A percentile compares a stretch with the other conserved stretches of the same genome.
phyloP scores from a whole-genome alignment of 2,797 vertebrate genomes.

The Melanotaenia boesemani region DNA sequence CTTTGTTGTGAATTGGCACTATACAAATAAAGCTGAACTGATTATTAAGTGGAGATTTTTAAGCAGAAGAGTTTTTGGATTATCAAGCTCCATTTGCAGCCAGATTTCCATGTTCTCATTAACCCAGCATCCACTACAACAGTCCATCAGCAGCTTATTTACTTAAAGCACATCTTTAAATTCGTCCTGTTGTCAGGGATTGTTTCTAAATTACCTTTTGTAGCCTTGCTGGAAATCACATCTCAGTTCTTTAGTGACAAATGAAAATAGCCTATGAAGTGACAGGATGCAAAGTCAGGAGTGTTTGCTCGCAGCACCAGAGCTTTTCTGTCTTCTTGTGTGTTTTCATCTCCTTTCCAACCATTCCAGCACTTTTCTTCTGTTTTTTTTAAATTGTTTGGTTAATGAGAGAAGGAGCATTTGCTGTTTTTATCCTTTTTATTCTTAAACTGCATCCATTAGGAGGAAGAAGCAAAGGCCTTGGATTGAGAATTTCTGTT shows the following conservation, averaged over 20 bases:
- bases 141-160: conserved; percentile 33
- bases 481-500: conserved; percentile 1
- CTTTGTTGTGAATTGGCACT: not conserved
- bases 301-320: not conserved
- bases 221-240: conserved; percentile 29
- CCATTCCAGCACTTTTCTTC: conserved; percentile 16
- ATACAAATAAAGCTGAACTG: conserved; percentile 11
- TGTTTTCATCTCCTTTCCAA: conserved; percentile 11
- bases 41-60: conserved; percentile 48
- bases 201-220: conserved; percentile 52
- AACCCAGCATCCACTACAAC: conserved; percentile 6
- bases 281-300: conserved; percentile 16
- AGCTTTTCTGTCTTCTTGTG: not conserved
- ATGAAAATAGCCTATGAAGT: conserved; percentile 38
- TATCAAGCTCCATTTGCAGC: conserved; percentile 46
- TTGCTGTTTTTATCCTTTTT: conserved; percentile 33
- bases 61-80: conserved; percentile 10
- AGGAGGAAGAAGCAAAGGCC: not conserved
- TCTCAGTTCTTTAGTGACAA: conserved; percentile 25
- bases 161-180: conserved; percentile 33
- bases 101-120: conserved; percentile 26
- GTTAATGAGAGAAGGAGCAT: conserved; percentile 24
- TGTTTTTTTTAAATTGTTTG: conserved; percentile 39
- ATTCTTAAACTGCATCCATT: conserved; percentile 17
- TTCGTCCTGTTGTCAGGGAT: conserved; percentile 30